Percentiles rank a stretch among this genome's conserved stretches.
Conservation (phyloP, 2,113 vertebrate genomes). For the Caracal caracal region DNA sequence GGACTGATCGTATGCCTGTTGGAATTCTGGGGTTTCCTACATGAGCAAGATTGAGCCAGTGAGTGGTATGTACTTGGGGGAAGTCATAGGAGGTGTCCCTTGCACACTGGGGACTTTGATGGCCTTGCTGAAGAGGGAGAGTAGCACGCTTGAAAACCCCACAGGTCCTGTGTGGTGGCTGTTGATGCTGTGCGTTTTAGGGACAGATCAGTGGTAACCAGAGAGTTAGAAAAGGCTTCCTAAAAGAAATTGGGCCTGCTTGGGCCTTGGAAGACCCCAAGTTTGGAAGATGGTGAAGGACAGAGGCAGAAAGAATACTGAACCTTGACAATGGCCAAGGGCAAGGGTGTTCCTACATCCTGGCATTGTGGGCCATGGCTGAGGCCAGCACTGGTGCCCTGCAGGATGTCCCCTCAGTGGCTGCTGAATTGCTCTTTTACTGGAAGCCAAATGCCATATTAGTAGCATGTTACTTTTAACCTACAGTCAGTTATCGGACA, state of each 20-base stretch:
- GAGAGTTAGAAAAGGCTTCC: neutral
- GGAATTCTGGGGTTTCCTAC: neutral
- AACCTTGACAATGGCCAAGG: fast-evolving
- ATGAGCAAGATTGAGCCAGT: neutral
- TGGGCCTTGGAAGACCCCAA: neutral
- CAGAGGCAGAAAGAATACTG: neutral
- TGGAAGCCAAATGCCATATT: neutral
- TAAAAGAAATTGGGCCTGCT: neutral
- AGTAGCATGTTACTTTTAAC: neutral
- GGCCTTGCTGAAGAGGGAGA: neutral
- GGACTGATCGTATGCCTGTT: neutral
- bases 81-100: neutral
- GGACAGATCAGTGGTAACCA: too few species aligned
- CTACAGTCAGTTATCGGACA: neutral
- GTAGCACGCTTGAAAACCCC: fast-evolving
- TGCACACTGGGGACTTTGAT: neutral
- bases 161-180: neutral
- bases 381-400: neutral
- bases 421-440: neutral
- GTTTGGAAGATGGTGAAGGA: neutral
- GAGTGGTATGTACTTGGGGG: neutral
- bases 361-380: neutral
- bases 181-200: neutral
- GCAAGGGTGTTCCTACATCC: neutral
- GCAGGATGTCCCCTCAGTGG: neutral